Evolutionary conservation across 1,140 invertebrate species (phyloP), one percentile per base, ranked within the genome.

Genomic region (Drosophila obscura): DNA sequence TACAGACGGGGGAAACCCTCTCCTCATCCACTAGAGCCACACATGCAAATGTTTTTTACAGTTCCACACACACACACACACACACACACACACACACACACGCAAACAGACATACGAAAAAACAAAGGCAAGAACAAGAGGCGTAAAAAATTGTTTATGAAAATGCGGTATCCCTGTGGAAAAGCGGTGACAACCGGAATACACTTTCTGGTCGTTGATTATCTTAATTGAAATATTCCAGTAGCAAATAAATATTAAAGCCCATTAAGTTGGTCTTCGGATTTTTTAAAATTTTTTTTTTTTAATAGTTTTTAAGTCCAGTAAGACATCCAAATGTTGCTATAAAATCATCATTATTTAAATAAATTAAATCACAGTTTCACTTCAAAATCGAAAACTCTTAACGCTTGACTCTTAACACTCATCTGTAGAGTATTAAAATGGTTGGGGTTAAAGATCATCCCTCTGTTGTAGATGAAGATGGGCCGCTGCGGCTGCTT

Each of bases 111-210:
- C 44, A 67, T 64, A 52, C 45, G 15, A 1, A 59, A 52, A 52
- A 31, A 65, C n/a, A 31, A 41, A 35, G 22, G 39, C 51, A 73
- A 41, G 22, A 53, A 22, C 53, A 55, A 35, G 48, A 44, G 61
- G 31, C 28, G 55, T 22, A 59, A 80, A 80, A 85, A 81, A 87
- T 80, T 68, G 62, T 81, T 77, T 85, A 85, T 87, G 77, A 85
- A 80, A 85, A 62, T 44, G 11, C 13, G 15, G 11, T n/a, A 60
- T 39, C 35, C 11, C 4, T 39, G 35, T 13, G 67, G 41, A 52
- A 53, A 11, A 24, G 5, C 5, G 35, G 16, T 28, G 1, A n/a
- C 43, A 8, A 9, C 8, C 0, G 41, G 13, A 26, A 74, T 65
- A 28, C 80, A 50, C 79, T 81, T 31, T 41, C 15, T 16, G 13